Evolutionary conservation across 2,797 vertebrate species (phyloP), one percentile per base, ranked within the genome.

Genomic region (Myotis myotis): DNA sequence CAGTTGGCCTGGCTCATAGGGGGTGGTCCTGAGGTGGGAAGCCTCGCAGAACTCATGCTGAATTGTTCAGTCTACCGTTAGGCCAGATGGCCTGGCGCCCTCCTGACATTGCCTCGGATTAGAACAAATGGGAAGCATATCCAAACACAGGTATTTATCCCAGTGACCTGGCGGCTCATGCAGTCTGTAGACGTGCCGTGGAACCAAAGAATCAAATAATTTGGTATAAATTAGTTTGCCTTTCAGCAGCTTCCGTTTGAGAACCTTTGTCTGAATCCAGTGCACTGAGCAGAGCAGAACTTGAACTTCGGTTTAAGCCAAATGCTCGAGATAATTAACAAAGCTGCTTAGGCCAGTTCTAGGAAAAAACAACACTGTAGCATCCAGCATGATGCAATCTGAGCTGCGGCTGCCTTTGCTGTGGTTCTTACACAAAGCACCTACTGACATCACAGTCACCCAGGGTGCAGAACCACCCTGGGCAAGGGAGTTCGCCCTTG

Each of bases 231-330:
- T 70, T 15, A 75, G 89, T 93, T 92, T 89, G 66, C 68, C 78
- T 80, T 87, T 71, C 89, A 87, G 87, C 74, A 92, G 47, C 89
- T 87, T 75, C 12, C 53, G 30, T 44, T 60, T 64, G 75, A 89
- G 86, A 78, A 76, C 76, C 91, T 85, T 68, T 47, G 55, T 95
- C 53, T 79, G 86, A 89, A 78, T 93, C 66, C 22, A 25, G 79
- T 78, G 70, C 6, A 4, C 57, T 38, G 57, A 90, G 87, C 78
- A 87, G 87, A 96, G 36, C 80, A 57, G 70, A 88, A 88, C 91
- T 97, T 94, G 95, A 75, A n/a, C 66, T 79, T 87, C 30, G 47
- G 79, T 66, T 79, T 49, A 87, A 87, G 81, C 76, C 78, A 30
- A 79, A 44, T 49, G 62, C 57, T 75, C 80, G 78, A 12, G 76